These are phyloP conservation scores for Coleophora flavipennella DNA, from an alignment of 2,888 invertebrate species.

Conservation along the genomic window DNA sequence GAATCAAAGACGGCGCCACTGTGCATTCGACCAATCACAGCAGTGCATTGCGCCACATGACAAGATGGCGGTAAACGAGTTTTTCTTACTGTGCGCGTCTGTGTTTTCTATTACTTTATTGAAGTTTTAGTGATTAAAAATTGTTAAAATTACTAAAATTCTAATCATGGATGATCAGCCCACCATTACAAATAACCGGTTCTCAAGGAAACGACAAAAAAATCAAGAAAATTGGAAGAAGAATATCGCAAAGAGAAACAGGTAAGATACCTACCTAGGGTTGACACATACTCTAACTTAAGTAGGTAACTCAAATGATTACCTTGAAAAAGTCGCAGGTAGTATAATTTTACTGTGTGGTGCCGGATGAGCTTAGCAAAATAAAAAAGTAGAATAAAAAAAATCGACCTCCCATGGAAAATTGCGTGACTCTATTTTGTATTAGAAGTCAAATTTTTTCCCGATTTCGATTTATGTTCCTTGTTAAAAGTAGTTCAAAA, in stretches of 20 bases:
- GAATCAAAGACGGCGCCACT: background rate
- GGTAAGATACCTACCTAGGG: background rate
- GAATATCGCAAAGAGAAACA: background rate
- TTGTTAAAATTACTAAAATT: too few species aligned
- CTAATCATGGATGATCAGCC: background rate
- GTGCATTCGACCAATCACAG: background rate
- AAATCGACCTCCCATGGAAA: background rate
- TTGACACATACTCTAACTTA: background rate
- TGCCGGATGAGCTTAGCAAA: background rate
- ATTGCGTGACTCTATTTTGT: background rate
- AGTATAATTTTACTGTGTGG: background rate
- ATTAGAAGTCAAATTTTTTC: background rate
- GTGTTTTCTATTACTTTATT: background rate
- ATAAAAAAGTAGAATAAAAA: background rate
- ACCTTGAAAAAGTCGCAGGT: background rate
- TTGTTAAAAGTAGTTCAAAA: too few species aligned
- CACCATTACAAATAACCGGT: background rate
- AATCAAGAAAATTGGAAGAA: background rate
- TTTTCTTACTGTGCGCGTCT: background rate
- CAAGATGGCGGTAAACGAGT: background rate
- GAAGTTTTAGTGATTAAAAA: background rate
- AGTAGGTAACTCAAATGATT: background rate
- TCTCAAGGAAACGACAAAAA: background rate
- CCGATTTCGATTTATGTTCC: too few species aligned
- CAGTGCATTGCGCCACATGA: background rate